phyloP scores from a whole-genome alignment of 2,888 invertebrate species.

The Temnothorax ravouxi region DNA sequence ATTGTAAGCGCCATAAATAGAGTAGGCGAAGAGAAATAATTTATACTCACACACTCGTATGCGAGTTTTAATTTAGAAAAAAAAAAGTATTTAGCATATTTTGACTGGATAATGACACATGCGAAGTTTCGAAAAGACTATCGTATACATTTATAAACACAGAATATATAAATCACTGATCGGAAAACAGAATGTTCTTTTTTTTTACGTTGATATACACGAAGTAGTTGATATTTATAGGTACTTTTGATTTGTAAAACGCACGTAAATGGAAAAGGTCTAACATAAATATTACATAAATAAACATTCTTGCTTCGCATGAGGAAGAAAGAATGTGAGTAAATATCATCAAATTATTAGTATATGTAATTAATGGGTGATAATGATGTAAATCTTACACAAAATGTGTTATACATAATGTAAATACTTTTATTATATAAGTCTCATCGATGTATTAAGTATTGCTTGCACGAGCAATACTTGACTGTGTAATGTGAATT shows the following conservation, averaged over 20 bases:
- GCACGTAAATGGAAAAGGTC: not conserved
- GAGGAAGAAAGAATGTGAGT: not conserved
- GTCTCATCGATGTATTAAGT: not conserved
- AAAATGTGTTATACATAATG: constrained; percentile 25
- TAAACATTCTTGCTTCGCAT: constrained; percentile 30
- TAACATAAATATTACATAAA: constrained; percentile 53
- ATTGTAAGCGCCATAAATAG: not conserved
- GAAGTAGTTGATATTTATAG: constrained; percentile 9
- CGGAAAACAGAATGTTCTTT: not conserved
- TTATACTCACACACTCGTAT: constrained; percentile 65
- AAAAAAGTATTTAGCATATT: not conserved
- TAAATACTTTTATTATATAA: constrained; percentile 4
- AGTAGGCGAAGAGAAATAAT: constrained; percentile 51
- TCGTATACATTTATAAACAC: not conserved
- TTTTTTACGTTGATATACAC: not conserved
- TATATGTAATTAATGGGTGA: constrained; percentile 10
- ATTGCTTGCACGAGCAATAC: not conserved
- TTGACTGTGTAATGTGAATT: constrained; percentile 6
- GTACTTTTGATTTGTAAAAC: constrained; percentile 50
- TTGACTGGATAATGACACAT: not conserved
- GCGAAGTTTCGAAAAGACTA: not conserved
- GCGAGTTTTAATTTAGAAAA: not conserved
- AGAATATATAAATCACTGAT: not conserved
- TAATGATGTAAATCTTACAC: not conserved
- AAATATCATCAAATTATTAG: constrained; percentile 31